Base-by-base conservation (phyloP, 1,140 invertebrate genomes). In the Eriocheir sinensis region DNA sequence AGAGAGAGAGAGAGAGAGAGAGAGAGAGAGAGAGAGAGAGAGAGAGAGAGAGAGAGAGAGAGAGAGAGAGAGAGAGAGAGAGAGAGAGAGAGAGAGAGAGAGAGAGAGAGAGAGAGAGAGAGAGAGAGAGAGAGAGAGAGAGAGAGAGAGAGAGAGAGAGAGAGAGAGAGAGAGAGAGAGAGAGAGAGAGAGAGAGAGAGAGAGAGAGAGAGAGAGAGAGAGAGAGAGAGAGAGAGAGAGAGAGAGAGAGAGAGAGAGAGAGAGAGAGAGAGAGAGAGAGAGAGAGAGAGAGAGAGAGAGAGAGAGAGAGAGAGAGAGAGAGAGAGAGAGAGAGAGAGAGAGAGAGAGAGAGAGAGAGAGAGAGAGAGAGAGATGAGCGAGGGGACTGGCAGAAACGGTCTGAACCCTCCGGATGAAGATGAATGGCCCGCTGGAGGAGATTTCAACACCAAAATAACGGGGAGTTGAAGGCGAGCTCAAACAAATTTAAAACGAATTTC, bases 51-150 rank as follows among this genome's bases (percentile, higher is more conserved):
- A 86, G 40, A 41, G 40, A 38, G 80, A 83, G 80, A 83, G 80
- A 83, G 80, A 83, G 80, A 83, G 80, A 83, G 80, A 83, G 80
- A 83, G 80, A 83, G 80, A 83, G 80, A 83, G 80, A 83, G 80
- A 83, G 80, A 83, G 80, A 38, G 80, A 83, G 80, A 38, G 36
- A 83, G 48, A 53, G 48, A n/a, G n/a, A n/a, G n/a, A n/a, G n/a
- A n/a, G n/a, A n/a, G n/a, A n/a, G n/a, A 9, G 38, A 32, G 81
- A 36, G 34, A 34, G 21, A 40, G 38, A 34, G 81, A 40, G 38
- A 85, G 21, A 40, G 8, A 8, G n/a, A 27, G 8, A 17, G 81
- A 36, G 38, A 40, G 81, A 36, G 81, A 36, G 81, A 85, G 38
- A 40, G 3, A n/a, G n/a, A 72, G 60, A n/a, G n/a, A n/a, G n/a